These are phyloP conservation scores for Rhagonycha lutea DNA, from an alignment of 2,888 invertebrate species.

Conservation along the genomic window DNA sequence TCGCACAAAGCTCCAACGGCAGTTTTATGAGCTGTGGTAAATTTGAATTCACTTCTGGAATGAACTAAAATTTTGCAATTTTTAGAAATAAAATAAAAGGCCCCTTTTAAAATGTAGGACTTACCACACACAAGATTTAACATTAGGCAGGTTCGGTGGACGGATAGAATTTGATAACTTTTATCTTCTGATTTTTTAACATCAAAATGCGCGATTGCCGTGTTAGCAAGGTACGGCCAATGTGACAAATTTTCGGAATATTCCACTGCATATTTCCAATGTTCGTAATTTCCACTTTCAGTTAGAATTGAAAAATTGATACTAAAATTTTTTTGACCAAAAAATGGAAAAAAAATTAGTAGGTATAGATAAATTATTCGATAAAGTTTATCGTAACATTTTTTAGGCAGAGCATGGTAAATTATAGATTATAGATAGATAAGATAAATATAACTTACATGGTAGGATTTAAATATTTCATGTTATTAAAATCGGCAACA, in stretches of 20 bases:
- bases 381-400: no score
- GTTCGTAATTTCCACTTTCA: conserved; percentile 68
- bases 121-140: conserved; percentile 63
- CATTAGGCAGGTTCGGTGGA: conserved; percentile 68
- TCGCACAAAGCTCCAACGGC: conserved; percentile 55
- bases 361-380: no score
- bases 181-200: conserved; percentile 57
- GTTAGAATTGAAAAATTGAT: conserved; percentile 64
- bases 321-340: conserved; percentile 49
- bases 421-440: no score
- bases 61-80: conserved; percentile 55
- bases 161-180: conserved; percentile 63
- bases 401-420: no score
- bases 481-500: conserved; percentile 76
- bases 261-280: conserved; percentile 70
- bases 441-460: conserved; percentile 71
- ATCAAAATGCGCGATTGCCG: conserved; percentile 62
- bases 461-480: conserved; percentile 71
- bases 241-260: conserved; percentile 69
- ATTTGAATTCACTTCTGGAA: conserved; percentile 65
- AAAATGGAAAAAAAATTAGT: conserved; percentile 6
- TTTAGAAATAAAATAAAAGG: not conserved
- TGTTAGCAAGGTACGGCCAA: conserved; percentile 65
- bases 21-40: conserved; percentile 48
- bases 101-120: conserved; percentile 42